Evolutionary conservation across 2,797 vertebrate genomes (phyloP).

Genomic region (Eleutherodactylus coqui): DNA sequence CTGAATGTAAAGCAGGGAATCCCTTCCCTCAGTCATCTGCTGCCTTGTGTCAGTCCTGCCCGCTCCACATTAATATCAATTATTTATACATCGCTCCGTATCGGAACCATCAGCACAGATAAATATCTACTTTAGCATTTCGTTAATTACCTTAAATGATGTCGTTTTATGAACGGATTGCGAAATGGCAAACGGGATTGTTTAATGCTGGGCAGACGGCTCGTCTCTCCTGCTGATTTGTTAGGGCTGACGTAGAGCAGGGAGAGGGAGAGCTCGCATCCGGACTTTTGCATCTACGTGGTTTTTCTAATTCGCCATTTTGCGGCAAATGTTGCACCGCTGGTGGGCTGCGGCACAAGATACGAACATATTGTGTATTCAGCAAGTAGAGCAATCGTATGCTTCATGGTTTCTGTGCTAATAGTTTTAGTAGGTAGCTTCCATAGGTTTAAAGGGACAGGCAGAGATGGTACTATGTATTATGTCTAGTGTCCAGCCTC

Average conservation of each 20-base stretch:
- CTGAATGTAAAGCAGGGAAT: slow-evolving; percentile 88
- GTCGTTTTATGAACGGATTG: not conserved
- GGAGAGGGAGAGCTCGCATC: not conserved
- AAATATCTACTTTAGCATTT: slow-evolving; percentile 28
- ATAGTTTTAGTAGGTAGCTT: not conserved
- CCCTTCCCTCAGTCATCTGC: slow-evolving; percentile 87
- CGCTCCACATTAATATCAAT: slow-evolving; percentile 69
- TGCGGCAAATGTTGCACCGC: not conserved
- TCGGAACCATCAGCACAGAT: slow-evolving; percentile 20
- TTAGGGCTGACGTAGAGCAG: not conserved
- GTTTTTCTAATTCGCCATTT: not conserved
- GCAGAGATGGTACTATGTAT: no score
- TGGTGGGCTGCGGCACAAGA: not conserved
- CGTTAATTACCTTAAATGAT: slow-evolving; percentile 36
- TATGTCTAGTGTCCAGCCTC: not conserved
- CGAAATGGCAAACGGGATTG: slow-evolving; percentile 3
- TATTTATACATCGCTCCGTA: slow-evolving; percentile 39
- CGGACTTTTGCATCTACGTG: not conserved
- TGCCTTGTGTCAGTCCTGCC: slow-evolving; percentile 83
- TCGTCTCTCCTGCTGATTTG: not conserved
- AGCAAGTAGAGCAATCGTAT: not conserved
- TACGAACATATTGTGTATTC: not conserved
- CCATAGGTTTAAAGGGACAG: not conserved
- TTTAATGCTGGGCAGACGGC: slow-evolving; percentile 11
- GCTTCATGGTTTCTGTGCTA: not conserved